These are phyloP conservation scores for Sander lucioperca DNA, from an alignment of 2,113 vertebrate species.

Conservation along the genomic window DNA sequence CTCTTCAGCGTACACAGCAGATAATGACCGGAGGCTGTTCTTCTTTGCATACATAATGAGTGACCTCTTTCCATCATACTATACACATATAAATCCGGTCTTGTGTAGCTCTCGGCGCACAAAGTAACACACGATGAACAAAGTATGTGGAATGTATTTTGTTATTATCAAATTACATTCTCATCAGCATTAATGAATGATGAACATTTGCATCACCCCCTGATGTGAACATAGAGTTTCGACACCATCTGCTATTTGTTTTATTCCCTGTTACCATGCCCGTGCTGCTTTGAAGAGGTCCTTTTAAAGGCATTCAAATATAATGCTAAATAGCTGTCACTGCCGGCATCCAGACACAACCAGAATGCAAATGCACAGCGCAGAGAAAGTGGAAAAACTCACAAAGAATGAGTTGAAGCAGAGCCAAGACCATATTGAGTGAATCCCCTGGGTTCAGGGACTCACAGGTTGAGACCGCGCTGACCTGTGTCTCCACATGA, in stretches of 20 bases:
- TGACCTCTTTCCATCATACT: conserved; percentile 66
- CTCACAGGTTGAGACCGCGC: conserved; percentile 5
- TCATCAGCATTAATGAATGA: conserved; percentile 77
- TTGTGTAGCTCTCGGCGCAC: background rate
- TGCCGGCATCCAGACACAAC: conserved; percentile 49
- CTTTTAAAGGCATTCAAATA: conserved; percentile 81
- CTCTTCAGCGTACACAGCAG: conserved; percentile 17
- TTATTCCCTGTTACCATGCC: conserved; percentile 66
- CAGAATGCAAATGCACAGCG: conserved; percentile 69
- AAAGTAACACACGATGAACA: conserved; percentile 21
- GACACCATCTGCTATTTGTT: conserved; percentile 85
- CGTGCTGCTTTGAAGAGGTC: conserved; percentile 75
- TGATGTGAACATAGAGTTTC: conserved; percentile 76
- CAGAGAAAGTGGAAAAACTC: conserved; percentile 17
- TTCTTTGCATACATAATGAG: conserved; percentile 56
- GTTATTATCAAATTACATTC: conserved; percentile 65
- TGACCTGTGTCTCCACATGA: conserved; percentile 5
- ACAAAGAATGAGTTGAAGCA: conserved; percentile 34
- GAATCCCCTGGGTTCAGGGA: conserved; percentile 13
- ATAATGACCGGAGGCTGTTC: conserved; percentile 58
- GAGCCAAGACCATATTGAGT: conserved; percentile 1
- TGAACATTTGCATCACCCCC: conserved; percentile 77
- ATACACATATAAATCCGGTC: background rate
- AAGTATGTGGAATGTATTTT: conserved; percentile 31
- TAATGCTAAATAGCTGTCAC: conserved; percentile 83